phyloP scores from a whole-genome alignment of 2,113 vertebrate genomes.

The Aplodontia rufa region DNA sequence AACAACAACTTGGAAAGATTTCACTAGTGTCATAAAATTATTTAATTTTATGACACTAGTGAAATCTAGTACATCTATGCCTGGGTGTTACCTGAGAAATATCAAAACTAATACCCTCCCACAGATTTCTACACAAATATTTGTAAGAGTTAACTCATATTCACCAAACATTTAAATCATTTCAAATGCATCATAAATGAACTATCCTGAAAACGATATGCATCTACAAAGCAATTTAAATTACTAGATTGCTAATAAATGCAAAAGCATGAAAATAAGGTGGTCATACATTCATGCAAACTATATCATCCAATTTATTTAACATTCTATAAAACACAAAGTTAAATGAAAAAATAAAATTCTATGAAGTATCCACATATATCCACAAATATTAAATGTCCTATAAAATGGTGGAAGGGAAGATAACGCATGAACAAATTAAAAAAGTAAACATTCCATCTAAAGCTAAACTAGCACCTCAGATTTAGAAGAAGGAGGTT shows the following conservation, averaged over 20 bases:
- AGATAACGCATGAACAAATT: not conserved
- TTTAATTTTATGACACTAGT: not conserved
- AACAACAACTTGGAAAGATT: not conserved
- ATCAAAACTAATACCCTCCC: not conserved
- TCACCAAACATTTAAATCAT: not conserved
- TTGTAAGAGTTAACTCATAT: not conserved
- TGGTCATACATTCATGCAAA: not conserved
- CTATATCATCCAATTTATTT: not conserved
- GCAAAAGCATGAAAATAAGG: not conserved
- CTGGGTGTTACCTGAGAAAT: not conserved
- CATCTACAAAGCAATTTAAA: not conserved
- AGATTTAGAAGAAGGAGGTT: not conserved
- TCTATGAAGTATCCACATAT: not conserved
- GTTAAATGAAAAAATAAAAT: not conserved
- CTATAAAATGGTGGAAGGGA: not conserved
- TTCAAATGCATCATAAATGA: not conserved
- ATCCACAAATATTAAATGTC: not conserved
- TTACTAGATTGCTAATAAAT: not conserved
- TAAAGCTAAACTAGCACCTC: not conserved
- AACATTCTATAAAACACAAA: not conserved
- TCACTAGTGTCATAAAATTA: not conserved
- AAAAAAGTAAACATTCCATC: not conserved
- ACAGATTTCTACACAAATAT: not conserved
- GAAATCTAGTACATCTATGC: not conserved
- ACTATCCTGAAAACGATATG: not conserved